Evolutionary conservation across 2,113 vertebrate species (phyloP).

Genomic region (Cepphus grylle): DNA sequence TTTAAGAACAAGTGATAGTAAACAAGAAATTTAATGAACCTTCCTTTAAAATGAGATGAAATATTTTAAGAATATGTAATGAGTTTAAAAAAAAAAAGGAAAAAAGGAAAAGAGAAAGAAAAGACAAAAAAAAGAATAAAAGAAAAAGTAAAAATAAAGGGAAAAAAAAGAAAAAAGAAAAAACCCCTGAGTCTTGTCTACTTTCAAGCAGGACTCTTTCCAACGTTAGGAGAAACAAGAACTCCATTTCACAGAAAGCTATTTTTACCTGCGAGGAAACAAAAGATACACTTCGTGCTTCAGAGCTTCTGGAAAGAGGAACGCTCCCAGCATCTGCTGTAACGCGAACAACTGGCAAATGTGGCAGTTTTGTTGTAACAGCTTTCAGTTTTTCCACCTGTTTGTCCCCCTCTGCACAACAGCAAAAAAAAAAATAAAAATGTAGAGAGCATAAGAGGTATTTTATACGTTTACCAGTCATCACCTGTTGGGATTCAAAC

Average conservation of each 20-base stretch:
- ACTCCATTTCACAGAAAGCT: background rate
- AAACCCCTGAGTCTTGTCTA: background rate
- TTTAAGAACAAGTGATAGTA: background rate
- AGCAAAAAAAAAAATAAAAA: background rate
- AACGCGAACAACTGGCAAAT: background rate
- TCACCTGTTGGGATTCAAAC: background rate
- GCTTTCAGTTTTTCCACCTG: slow-evolving; percentile 50
- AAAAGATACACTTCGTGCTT: slow-evolving; percentile 59
- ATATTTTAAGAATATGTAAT: background rate
- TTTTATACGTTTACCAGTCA: background rate
- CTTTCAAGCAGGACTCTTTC: background rate
- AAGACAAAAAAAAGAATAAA: background rate
- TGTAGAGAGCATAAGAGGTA: background rate
- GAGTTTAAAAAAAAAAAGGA: background rate
- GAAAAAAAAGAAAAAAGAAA: background rate
- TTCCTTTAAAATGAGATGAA: background rate
- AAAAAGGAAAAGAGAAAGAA: background rate
- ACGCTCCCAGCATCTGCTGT: slow-evolving; percentile 26
- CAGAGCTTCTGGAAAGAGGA: slow-evolving; percentile 72
- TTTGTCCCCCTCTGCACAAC: slow-evolving; percentile 53
- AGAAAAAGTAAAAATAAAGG: background rate
- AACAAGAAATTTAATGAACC: background rate
- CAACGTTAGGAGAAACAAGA: background rate
- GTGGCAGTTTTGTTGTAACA: slow-evolving; percentile 45
- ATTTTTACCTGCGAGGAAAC: slow-evolving; percentile 71